Evolutionary conservation across 2,113 vertebrate species (phyloP), one percentile per base, ranked within the genome.

Genomic region (Motacilla tschutschensis): DNA sequence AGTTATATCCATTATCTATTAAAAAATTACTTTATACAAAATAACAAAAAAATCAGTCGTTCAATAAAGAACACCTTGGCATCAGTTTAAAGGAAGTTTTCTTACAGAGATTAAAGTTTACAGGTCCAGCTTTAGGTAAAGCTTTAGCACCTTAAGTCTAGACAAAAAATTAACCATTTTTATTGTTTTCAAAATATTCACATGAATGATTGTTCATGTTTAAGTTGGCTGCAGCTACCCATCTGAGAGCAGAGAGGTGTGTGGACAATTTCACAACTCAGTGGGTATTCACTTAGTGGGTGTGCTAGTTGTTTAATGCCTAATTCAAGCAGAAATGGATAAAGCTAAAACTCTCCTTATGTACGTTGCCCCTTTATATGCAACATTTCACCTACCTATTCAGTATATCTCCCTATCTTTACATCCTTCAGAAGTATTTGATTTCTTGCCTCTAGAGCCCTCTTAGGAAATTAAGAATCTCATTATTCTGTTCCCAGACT

Each of bases 181-280:
- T 47, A 40, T 19, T 63, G 10, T 63, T 55, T 64, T 25, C 35
- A 35, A 53, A 75, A 47, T 21, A 79, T 20, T 16, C 38, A 14
- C 18, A 43, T 55, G 75, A 63, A 36, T 43, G 64, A 41, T 46
- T 0, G 0, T 38, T 80, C 26, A 18, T 3, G 1, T 81, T n/a
- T 47, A 28, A 47, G 17, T 31, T 44, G 47, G 46, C 17, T 44
- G 33, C n/a, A 64, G 20, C 33, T 47, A 50, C 11, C 11, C 17
- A 38, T 47, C 35, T 84, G 55, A 72, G 47, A 73, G 19, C 6
- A 86, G 43, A 14, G 38, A 83, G 25, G 8, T 33, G 6, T 59
- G 18, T 1, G 1, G 35, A 79, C 13, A 50, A 53, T 87, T 94
- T 82, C 43, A 79, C 35, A 48, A 26, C 19, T 26, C 38, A 78